These are phyloP conservation scores for Nansenia antarctica DNA, from an alignment of 2,113 vertebrate species.

Conservation along the genomic window DNA sequence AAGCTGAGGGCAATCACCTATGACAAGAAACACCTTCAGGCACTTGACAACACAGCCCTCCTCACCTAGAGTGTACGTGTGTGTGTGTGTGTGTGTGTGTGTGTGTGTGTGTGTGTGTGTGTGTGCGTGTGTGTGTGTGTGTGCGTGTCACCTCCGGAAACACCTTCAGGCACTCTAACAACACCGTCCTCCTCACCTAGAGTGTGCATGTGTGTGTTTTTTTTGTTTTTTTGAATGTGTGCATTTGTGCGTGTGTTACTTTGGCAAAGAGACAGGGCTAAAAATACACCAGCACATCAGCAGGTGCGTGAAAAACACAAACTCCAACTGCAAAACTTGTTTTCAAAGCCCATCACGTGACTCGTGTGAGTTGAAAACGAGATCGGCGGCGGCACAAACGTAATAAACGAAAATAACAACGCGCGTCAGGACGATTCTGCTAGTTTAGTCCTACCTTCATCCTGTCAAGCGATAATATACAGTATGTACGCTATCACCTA, in stretches of 20 bases:
- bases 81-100: not conserved
- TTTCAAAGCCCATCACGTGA: too few relatives aligned
- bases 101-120: not conserved
- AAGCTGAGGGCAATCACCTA: not conserved
- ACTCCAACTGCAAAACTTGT: too few relatives aligned
- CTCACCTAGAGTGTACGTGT: not conserved
- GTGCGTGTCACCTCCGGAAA: not conserved
- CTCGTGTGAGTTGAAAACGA: too few relatives aligned
- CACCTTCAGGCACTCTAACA: not conserved
- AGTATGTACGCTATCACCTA: too few relatives aligned
- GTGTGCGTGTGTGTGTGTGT: conserved; percentile 15
- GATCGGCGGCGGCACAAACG: too few relatives aligned
- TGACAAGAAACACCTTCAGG: not conserved
- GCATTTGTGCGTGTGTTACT: not conserved
- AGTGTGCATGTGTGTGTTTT: not conserved
- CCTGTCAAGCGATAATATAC: too few relatives aligned
- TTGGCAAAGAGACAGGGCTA: conserved; percentile 1
- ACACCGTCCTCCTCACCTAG: not conserved
- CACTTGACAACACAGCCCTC: not conserved
- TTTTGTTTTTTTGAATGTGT: not conserved
- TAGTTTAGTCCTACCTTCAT: too few relatives aligned
- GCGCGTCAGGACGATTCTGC: too few relatives aligned
- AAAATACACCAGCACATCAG: too few relatives aligned
- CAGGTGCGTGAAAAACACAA: too few relatives aligned
- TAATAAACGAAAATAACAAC: too few relatives aligned